Evolutionary conservation across 2,113 vertebrate species (phyloP).

Genomic region (Xiphorhynchus elegans): DNA sequence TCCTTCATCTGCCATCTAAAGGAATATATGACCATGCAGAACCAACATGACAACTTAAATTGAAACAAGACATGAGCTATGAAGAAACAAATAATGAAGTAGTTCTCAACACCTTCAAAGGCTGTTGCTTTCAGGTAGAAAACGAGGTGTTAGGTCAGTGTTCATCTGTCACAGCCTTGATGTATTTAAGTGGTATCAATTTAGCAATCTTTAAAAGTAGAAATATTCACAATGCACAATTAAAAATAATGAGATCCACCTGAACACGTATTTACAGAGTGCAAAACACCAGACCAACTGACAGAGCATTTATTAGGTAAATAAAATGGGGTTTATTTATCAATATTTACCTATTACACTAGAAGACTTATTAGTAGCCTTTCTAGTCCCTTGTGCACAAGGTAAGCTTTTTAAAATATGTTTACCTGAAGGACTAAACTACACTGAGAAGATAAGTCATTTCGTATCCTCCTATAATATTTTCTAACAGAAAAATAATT

Average conservation of each 20-base stretch:
- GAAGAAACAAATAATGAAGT: conserved; percentile 32
- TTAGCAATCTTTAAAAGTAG: not conserved
- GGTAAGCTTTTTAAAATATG: not conserved
- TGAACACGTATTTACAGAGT: not conserved
- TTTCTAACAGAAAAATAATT: not conserved
- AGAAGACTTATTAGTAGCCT: not conserved
- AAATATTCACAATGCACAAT: not conserved
- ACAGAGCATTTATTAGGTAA: conserved; percentile 4
- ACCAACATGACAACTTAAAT: conserved; percentile 31
- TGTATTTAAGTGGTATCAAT: not conserved
- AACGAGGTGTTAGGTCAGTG: not conserved
- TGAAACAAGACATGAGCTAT: conserved; percentile 1
- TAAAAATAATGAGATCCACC: conserved; percentile 13
- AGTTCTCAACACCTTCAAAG: not conserved
- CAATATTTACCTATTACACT: not conserved
- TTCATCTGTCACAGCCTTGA: not conserved
- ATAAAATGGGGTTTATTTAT: not conserved
- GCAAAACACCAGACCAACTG: not conserved
- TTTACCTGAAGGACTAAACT: not conserved
- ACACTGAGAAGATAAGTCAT: not conserved
- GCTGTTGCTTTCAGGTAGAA: not conserved
- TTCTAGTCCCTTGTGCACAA: not conserved
- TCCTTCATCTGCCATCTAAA: not conserved
- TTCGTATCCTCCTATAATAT: not conserved
- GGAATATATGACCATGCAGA: conserved; percentile 9